A percentile compares a stretch with the other conserved stretches of the same genome.
These are phyloP conservation scores for Acanthosepion lycidas DNA, from an alignment of 2,888 invertebrate genomes.

Conservation along the genomic window DNA sequence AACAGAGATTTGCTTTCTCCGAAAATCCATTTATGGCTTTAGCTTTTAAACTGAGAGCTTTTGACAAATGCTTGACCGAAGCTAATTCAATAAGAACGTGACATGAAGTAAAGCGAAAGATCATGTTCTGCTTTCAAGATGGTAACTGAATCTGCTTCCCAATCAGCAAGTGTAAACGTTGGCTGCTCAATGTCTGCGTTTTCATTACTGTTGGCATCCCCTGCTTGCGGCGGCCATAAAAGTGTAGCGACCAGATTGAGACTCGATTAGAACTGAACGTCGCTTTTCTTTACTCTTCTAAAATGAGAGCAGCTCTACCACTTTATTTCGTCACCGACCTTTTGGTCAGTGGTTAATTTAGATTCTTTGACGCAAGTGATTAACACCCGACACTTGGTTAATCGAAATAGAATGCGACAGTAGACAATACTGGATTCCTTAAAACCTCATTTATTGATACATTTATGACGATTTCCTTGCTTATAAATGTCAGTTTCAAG, in stretches of 20 bases:
- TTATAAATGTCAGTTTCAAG: background rate
- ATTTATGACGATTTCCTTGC: background rate
- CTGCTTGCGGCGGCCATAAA: background rate
- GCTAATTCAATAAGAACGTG: background rate
- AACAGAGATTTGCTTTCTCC: background rate
- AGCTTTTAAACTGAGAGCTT: background rate
- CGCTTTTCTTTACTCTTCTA: background rate
- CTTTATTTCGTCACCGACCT: background rate
- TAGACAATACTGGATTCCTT: background rate
- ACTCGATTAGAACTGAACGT: background rate
- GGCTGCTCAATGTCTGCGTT: background rate
- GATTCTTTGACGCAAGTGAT: background rate
- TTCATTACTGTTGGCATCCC: background rate
- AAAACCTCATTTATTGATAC: background rate
- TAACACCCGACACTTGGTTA: background rate
- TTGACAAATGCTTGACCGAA: conserved; percentile 33
- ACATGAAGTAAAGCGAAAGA: background rate
- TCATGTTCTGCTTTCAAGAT: background rate
- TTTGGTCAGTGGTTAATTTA: background rate
- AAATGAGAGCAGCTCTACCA: background rate
- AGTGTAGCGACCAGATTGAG: background rate
- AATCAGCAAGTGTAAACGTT: background rate
- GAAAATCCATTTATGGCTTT: background rate
- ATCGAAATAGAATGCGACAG: background rate
- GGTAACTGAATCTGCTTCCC: background rate